Percentiles rank a stretch among this genome's conserved stretches.
Conservation (phyloP, 2,888 invertebrate genomes). For the Automeris io region DNA sequence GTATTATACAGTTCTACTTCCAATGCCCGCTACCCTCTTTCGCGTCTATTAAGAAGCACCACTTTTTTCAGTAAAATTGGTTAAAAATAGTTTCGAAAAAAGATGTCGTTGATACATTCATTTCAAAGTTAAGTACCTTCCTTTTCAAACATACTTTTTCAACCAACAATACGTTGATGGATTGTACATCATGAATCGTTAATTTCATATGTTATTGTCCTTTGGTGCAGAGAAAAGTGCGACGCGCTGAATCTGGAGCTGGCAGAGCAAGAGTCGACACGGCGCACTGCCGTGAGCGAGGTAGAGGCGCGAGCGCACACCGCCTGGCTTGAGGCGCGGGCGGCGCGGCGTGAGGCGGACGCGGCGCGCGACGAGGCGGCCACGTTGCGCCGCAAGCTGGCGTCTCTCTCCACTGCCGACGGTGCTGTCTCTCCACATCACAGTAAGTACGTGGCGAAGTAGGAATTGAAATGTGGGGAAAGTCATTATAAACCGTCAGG, state of each 20-base stretch:
- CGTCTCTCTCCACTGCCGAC: slow-evolving; percentile 35
- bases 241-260: slow-evolving; percentile 88
- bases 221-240: slow-evolving; percentile 73
- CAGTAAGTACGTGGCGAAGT: slow-evolving; percentile 23
- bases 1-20: too few relatives aligned
- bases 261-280: slow-evolving; percentile 86
- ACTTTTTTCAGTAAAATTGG: too few relatives aligned
- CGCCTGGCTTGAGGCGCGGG: slow-evolving; percentile 89
- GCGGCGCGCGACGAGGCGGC: slow-evolving; percentile 76
- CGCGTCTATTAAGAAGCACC: too few relatives aligned
- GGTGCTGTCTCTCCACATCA: slow-evolving; percentile 48
- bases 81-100: too few relatives aligned
- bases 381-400: slow-evolving; percentile 50
- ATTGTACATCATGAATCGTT: too few relatives aligned
- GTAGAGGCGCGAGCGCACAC: slow-evolving; percentile 91
- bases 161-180: too few relatives aligned
- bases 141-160: too few relatives aligned
- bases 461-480: neutral
- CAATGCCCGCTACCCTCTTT: too few relatives aligned
- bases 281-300: slow-evolving; percentile 82
- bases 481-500: too few relatives aligned
- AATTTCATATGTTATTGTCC: neutral
- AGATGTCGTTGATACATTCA: too few relatives aligned
- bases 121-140: too few relatives aligned
- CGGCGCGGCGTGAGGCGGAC: slow-evolving; percentile 88